phyloP scores from a whole-genome alignment of 1,140 invertebrate genomes.

The Macrosteles quadrilineatus region DNA sequence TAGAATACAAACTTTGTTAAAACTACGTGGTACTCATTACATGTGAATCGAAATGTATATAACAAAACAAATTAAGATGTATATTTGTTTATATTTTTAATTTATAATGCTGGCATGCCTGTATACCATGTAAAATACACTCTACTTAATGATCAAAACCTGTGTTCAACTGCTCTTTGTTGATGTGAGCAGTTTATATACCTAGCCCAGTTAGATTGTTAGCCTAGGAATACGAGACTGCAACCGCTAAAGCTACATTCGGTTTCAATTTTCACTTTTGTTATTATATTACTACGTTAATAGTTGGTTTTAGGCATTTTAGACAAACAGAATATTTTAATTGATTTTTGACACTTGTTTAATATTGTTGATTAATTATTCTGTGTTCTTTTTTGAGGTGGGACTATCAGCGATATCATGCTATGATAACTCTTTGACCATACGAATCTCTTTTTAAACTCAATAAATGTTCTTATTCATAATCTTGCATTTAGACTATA shows the following conservation, averaged over 20 bases:
- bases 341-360: not conserved
- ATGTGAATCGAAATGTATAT: conserved; percentile 7
- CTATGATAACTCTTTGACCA: too few relatives aligned
- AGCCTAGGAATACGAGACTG: conserved; percentile 1
- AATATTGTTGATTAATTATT: not conserved
- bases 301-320: conserved; percentile 31
- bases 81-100: conserved; percentile 24
- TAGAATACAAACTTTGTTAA: conserved; percentile 2
- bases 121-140: conserved; percentile 26
- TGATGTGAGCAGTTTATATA: not conserved
- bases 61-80: conserved; percentile 14
- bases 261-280: conserved; percentile 7
- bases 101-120: conserved; percentile 20
- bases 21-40: conserved; percentile 6
- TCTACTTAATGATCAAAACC: conserved; percentile 29
- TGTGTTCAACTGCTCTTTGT: conserved; percentile 3
- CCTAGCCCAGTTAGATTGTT: not conserved
- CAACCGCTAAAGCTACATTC: too few relatives aligned
- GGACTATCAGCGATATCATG: not conserved
- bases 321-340: conserved; percentile 16
- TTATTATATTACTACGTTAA: not conserved
- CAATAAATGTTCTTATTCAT: too few relatives aligned
- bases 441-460: too few relatives aligned
- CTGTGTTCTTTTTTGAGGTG: conserved; percentile 15
- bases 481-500: too few relatives aligned